These are phyloP conservation scores for Pangasius djambal DNA, from an alignment of 2,797 vertebrate species.

Conservation along the genomic window DNA sequence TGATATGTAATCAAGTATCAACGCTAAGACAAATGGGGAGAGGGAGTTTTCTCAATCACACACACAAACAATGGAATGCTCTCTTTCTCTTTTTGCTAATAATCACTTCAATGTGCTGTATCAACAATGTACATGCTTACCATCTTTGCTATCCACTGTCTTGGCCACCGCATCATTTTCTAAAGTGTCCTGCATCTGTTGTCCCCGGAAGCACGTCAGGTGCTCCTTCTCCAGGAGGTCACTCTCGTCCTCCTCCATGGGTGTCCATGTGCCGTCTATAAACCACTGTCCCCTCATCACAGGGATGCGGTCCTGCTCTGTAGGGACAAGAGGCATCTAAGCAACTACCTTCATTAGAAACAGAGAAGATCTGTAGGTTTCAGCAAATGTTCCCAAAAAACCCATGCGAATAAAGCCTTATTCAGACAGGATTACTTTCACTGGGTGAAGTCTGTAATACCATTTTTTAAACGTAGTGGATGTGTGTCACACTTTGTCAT, in stretches of 20 bases:
- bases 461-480: not conserved
- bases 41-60: constrained; percentile 6
- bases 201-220: constrained; percentile 87
- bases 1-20: not conserved
- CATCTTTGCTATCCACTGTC: constrained; percentile 93
- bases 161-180: constrained; percentile 87
- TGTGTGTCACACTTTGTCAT: not conserved
- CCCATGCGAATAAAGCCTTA: not conserved
- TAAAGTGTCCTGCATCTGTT: constrained; percentile 90
- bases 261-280: constrained; percentile 94
- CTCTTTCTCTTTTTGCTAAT: not conserved
- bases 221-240: constrained; percentile 94
- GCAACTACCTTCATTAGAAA: not conserved
- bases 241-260: constrained; percentile 94
- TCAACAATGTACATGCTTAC: constrained; percentile 75
- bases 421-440: not conserved
- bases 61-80: constrained; percentile 36
- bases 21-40: not conserved
- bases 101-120: not conserved
- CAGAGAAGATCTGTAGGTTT: not conserved
- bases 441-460: not conserved
- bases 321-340: constrained; percentile 36
- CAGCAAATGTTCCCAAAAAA: not conserved
- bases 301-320: constrained; percentile 92
- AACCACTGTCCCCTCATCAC: constrained; percentile 99